Base-by-base conservation (phyloP, 1,140 invertebrate genomes). In the Pentalonia nigronervosa region DNA sequence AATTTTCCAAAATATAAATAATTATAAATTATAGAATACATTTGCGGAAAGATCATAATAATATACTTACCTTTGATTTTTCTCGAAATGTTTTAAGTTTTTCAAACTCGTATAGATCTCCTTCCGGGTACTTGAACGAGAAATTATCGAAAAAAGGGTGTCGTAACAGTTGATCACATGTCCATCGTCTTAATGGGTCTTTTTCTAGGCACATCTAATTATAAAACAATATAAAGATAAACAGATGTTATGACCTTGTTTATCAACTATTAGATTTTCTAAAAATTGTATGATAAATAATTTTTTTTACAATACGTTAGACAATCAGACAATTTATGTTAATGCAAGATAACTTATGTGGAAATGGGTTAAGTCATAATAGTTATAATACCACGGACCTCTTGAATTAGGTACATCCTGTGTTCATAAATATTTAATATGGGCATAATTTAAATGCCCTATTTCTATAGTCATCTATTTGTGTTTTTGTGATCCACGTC, bases 161-260 rank as follows among this genome's bases (percentile, higher is more conserved):
- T 93, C 97, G 96, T 25, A 99, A 95, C 41, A 99, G 96, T 95
- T 99, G 97, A 94, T 98, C 98, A 95, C 98, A 98, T 1, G 98
- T 98, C 97, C 97, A 98, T 94, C 99, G 96, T 95, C 98, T 97
- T 88, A 97, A 96, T 0, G 99, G 99, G 95, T 99, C 98, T 95
- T 98, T 99, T 95, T 99, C 98, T 90, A 99, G 95, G 95, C 99
- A 99, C 96, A 98, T 98, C 97, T 98, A 95, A 34, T 25, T 76
- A 90, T 1, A 81, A 91, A 45, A 91, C 41, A 67, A 76, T 41
- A 90, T 60, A 50, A 23, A 21, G 17, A 21, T 89, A 50, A 21
- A 11, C 1, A 25, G 50, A 23, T 21, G 6, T 23, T 53, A 53
- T 50, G 50, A 6, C 50, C 7, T 20, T 53, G 50, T 53, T 53